Evolutionary conservation across 2,888 invertebrate genomes (phyloP).

Genomic region (Heliothis peltigera): DNA sequence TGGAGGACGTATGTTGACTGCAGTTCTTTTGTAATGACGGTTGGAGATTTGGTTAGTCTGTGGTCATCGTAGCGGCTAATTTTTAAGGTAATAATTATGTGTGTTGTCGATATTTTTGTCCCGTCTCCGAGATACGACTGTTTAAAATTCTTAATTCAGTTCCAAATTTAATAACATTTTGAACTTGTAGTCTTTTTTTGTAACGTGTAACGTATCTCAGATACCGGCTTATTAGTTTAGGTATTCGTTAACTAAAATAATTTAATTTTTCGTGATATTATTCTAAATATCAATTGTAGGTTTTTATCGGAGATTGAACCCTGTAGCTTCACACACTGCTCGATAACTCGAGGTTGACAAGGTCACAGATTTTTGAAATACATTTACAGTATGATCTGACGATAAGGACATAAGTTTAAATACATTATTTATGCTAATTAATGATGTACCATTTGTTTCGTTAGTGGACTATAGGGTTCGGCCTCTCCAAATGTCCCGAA

Average conservation of each 20-base stretch:
- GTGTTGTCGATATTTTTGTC: constrained; percentile 54
- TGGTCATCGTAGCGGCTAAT: constrained; percentile 63
- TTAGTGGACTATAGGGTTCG: constrained; percentile 53
- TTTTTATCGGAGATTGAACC: constrained; percentile 49
- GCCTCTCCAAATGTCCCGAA: constrained; percentile 65
- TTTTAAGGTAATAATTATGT: constrained; percentile 59
- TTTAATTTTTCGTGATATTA: constrained; percentile 66
- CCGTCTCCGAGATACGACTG: constrained; percentile 50
- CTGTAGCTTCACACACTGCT: constrained; percentile 48
- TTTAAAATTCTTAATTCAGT: constrained; percentile 8
- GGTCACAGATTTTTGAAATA: constrained; percentile 54
- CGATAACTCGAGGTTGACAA: constrained; percentile 34
- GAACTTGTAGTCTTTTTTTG: constrained; percentile 16
- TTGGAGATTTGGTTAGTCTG: constrained; percentile 52
- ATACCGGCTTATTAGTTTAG: constrained; percentile 45
- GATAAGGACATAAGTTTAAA: constrained; percentile 52
- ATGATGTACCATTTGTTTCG: constrained; percentile 48
- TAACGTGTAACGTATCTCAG: constrained; percentile 43
- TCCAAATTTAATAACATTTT: constrained; percentile 37
- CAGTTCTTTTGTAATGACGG: constrained; percentile 46
- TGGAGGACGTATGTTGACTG: constrained; percentile 55
- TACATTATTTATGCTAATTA: constrained; percentile 58
- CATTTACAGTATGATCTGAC: constrained; percentile 57
- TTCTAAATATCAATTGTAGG: constrained; percentile 64
- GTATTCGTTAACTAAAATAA: constrained; percentile 57